A percentile compares a stretch with the other conserved stretches of the same genome.
Evolutionary conservation across 2,888 invertebrate genomes (phyloP).

Genomic region (Drosophila buzzatii): DNA sequence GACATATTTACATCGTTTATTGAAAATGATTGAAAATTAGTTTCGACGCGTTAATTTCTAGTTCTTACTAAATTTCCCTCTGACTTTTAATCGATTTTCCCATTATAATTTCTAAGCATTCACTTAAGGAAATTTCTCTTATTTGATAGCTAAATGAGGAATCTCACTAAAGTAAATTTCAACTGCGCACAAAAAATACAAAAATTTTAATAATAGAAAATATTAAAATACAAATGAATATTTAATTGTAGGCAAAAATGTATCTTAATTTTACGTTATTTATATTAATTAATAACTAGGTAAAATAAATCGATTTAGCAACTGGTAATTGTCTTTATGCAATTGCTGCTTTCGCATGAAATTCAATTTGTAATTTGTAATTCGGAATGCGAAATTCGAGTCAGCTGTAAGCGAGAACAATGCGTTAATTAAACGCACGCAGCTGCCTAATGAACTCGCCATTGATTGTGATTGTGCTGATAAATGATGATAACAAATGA

Average conservation of each 20-base stretch:
- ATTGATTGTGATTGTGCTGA: slow-evolving; percentile 65
- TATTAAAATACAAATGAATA: not conserved
- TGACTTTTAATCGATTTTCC: not conserved
- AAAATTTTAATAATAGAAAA: too few species aligned
- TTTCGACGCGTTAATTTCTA: too few species aligned
- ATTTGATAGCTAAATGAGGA: too few species aligned
- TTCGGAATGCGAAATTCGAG: slow-evolving; percentile 1
- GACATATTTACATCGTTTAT: too few species aligned
- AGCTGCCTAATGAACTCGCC: slow-evolving; percentile 57
- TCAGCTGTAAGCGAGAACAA: slow-evolving; percentile 43
- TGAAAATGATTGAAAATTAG: too few species aligned
- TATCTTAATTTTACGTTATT: not conserved
- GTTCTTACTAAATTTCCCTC: not conserved
- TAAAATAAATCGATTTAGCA: not conserved
- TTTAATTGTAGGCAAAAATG: not conserved
- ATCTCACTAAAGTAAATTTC: too few species aligned
- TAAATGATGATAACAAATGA: slow-evolving; percentile 32
- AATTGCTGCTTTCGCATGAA: not conserved
- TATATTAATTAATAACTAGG: not conserved
- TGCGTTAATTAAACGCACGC: slow-evolving; percentile 67
- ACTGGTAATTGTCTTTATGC: not conserved
- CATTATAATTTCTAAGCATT: not conserved
- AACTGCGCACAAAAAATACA: too few species aligned
- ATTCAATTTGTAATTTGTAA: not conserved
- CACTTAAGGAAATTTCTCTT: not conserved